Conservation (phyloP, 2,797 vertebrate genomes). For the Pelobates cultripes region DNA sequence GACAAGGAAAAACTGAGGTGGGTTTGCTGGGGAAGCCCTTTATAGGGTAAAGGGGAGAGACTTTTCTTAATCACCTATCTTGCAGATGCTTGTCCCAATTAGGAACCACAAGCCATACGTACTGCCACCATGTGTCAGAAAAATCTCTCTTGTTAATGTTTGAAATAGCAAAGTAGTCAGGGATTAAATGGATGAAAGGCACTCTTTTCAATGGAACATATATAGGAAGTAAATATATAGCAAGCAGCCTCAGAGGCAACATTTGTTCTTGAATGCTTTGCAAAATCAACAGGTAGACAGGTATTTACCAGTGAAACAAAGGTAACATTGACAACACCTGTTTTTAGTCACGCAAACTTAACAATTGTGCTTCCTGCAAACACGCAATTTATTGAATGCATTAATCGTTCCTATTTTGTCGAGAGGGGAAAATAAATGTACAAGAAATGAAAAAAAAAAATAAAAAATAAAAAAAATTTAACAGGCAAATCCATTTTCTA, state of each 20-base stretch:
- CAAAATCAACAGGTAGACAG: conserved; percentile 23
- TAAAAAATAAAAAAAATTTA: background rate
- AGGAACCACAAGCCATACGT: too few relatives aligned
- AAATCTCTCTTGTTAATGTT: too few relatives aligned
- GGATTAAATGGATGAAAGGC: background rate
- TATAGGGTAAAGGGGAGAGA: too few relatives aligned
- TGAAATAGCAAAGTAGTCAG: background rate
- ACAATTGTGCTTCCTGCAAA: background rate
- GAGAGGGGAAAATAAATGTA: background rate
- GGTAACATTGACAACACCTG: conserved; percentile 10
- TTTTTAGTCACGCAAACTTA: conserved; percentile 26
- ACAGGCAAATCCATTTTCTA: background rate
- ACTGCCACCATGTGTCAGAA: too few relatives aligned
- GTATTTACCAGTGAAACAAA: conserved; percentile 30
- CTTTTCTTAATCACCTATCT: too few relatives aligned
- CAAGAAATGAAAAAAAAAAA: background rate
- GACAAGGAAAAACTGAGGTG: too few relatives aligned
- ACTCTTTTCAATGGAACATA: background rate
- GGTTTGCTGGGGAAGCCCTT: too few relatives aligned
- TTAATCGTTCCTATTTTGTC: background rate
- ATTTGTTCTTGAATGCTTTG: conserved; percentile 3
- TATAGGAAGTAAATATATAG: background rate
- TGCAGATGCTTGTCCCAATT: too few relatives aligned
- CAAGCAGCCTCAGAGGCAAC: background rate
- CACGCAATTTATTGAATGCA: background rate